A percentile compares a stretch with the other conserved stretches of the same genome.
Evolutionary conservation across 2,113 vertebrate genomes (phyloP).

Genomic region (Hippocampus guttulatus): DNA sequence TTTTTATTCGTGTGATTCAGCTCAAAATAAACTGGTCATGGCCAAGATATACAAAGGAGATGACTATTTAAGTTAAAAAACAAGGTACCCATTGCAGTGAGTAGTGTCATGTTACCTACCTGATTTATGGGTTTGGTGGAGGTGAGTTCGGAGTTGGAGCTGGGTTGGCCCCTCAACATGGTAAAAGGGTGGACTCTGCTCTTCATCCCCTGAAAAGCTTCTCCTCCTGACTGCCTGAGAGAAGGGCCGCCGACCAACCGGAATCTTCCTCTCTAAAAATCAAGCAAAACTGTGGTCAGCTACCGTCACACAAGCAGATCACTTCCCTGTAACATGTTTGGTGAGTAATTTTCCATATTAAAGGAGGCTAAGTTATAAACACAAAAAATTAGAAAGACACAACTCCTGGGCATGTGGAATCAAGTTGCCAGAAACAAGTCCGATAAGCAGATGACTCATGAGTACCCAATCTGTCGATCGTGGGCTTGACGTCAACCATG

Average conservation of each 20-base stretch:
- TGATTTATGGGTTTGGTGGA: slow-evolving; percentile 87
- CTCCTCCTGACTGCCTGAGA: slow-evolving; percentile 87
- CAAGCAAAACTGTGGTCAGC: slow-evolving; percentile 88
- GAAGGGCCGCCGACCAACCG: slow-evolving; percentile 87
- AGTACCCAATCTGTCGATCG: too few relatives aligned
- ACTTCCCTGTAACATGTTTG: slow-evolving; percentile 12
- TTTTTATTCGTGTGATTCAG: too few relatives aligned
- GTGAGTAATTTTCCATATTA: slow-evolving; percentile 12
- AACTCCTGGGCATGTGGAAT: not conserved
- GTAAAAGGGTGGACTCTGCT: slow-evolving; percentile 87
- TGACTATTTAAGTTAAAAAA: slow-evolving; percentile 1
- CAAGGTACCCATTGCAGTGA: not conserved
- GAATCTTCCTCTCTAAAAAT: slow-evolving; percentile 97
- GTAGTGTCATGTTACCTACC: slow-evolving; percentile 81
- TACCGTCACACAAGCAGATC: slow-evolving; percentile 60
- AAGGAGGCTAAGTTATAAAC: slow-evolving; percentile 24
- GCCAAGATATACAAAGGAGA: not conserved
- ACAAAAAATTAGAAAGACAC: slow-evolving; percentile 16
- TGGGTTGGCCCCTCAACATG: slow-evolving; percentile 78
- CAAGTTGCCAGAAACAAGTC: too few relatives aligned
- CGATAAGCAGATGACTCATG: too few relatives aligned
- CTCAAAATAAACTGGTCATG: not conserved
- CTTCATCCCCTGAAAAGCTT: slow-evolving; percentile 87
- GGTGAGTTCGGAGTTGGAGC: slow-evolving; percentile 82
- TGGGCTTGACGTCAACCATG: too few relatives aligned